These are phyloP conservation scores for Rotaria macrura DNA, from an alignment of 2,888 invertebrate species.

Conservation along the genomic window DNA sequence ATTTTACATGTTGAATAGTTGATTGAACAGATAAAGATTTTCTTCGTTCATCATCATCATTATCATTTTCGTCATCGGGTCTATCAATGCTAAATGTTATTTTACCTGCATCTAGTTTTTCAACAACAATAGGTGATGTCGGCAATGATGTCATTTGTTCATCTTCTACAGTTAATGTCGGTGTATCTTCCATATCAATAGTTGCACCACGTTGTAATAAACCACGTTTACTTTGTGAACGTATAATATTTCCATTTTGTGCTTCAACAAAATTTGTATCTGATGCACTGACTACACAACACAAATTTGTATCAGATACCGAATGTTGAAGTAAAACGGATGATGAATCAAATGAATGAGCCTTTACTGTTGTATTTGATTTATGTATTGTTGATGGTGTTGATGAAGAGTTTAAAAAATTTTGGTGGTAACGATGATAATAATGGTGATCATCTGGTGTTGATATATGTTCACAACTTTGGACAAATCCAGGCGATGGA, in stretches of 20 bases:
- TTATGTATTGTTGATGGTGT: not conserved
- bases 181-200: slow-evolving; percentile 8
- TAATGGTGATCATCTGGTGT: not conserved
- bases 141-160: slow-evolving; percentile 3
- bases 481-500: not conserved
- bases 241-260: not conserved
- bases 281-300: not conserved
- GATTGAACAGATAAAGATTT: not conserved
- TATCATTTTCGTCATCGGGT: not conserved
- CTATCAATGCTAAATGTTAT: slow-evolving; percentile 19
- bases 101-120: not conserved
- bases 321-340: not conserved
- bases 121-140: not conserved
- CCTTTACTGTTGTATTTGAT: not conserved
- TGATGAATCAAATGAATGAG: slow-evolving; percentile 15
- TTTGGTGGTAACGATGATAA: not conserved
- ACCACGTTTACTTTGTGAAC: slow-evolving; percentile 18
- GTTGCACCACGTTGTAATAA: not conserved
- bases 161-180: not conserved
- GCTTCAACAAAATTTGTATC: not conserved
- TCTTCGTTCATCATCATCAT: too few species aligned
- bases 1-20: not conserved
- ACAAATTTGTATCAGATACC: not conserved
- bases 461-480: not conserved
- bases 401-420: not conserved